These are phyloP conservation scores for Gallinago undulata DNA, from an alignment of 2,113 vertebrate species.

Conservation along the genomic window DNA sequence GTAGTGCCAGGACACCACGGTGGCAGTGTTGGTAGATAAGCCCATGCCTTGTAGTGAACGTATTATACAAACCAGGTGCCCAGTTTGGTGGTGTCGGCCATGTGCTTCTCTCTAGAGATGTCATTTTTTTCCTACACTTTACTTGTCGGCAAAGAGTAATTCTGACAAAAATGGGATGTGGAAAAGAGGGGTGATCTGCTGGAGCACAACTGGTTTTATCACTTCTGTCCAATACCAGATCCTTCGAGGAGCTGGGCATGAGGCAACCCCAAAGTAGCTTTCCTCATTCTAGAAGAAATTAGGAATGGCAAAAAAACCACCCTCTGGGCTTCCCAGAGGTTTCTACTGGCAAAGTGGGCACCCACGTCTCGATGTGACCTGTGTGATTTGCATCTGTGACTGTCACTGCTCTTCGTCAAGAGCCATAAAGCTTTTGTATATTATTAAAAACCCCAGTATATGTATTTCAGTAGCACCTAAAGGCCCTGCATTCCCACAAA, in stretches of 20 bases:
- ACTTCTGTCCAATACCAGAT: not conserved
- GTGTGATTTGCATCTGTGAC: not conserved
- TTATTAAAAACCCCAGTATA: not conserved
- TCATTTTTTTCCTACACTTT: not conserved
- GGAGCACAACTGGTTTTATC: not conserved
- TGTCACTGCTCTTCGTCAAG: not conserved
- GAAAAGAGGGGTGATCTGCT: rapidly evolving
- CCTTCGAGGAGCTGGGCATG: not conserved
- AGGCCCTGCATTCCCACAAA: not conserved
- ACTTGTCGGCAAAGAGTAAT: not conserved
- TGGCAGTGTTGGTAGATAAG: not conserved
- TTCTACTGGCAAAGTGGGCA: not conserved
- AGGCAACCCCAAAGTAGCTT: not conserved
- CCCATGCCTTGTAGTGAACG: rapidly evolving
- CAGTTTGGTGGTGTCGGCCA: not conserved
- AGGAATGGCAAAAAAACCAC: not conserved
- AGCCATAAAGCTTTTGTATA: not conserved
- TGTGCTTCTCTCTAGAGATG: not conserved
- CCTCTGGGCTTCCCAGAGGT: not conserved
- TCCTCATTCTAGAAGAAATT: not conserved
- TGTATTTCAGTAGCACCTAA: slow-evolving; percentile 4
- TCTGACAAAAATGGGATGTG: not conserved
- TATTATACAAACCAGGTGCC: not conserved
- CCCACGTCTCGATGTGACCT: not conserved
- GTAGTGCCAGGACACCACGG: not conserved